These are phyloP conservation scores for Eupithecia insigniata DNA, from an alignment of 2,888 invertebrate species.

Conservation along the genomic window DNA sequence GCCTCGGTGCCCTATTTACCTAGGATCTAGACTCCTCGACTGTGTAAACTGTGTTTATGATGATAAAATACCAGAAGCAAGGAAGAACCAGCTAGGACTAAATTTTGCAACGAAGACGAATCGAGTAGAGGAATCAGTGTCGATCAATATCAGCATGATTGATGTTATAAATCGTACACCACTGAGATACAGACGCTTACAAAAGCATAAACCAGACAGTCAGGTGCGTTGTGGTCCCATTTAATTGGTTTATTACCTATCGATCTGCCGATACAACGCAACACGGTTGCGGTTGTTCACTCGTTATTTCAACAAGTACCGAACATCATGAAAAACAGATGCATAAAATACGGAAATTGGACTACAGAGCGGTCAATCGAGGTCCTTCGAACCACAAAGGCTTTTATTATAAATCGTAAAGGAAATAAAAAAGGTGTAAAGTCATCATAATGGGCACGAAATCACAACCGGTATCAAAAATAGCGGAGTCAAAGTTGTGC, in stretches of 20 bases:
- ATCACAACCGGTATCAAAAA: constrained; percentile 62
- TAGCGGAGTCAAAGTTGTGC: constrained; percentile 70
- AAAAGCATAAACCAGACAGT: constrained; percentile 38
- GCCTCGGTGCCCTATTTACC: too few species aligned
- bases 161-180: constrained; percentile 10
- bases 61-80: neutral
- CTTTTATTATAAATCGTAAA: constrained; percentile 51
- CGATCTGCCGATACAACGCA: constrained; percentile 23
- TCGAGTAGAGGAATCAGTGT: constrained; percentile 14
- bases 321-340: constrained; percentile 2
- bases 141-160: constrained; percentile 13
- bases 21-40: too few species aligned
- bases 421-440: constrained; percentile 52
- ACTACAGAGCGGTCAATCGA: constrained; percentile 30
- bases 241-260: constrained; percentile 31
- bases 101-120: constrained; percentile 13
- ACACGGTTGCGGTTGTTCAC: constrained; percentile 17
- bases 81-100: neutral
- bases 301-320: constrained; percentile 6
- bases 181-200: constrained; percentile 33
- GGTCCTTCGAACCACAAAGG: constrained; percentile 41
- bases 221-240: constrained; percentile 38
- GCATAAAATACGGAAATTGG: constrained; percentile 34
- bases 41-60: neutral
- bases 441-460: constrained; percentile 52